Percentiles rank a stretch among this genome's conserved stretches.
These are phyloP conservation scores for Liolophura sinensis DNA, from an alignment of 1,140 invertebrate genomes.

Conservation along the genomic window DNA sequence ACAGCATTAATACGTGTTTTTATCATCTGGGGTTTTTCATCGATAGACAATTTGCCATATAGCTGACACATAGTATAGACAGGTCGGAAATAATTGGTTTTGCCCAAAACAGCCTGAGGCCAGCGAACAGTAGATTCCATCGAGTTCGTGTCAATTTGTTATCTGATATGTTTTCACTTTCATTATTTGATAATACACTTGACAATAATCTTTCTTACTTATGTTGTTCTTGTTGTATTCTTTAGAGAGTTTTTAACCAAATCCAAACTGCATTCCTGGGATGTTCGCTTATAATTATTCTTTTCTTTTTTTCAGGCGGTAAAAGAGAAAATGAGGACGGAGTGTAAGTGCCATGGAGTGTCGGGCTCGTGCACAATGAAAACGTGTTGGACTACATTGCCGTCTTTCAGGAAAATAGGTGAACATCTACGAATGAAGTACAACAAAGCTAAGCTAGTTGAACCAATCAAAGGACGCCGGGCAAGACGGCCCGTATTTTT, in stretches of 20 bases:
- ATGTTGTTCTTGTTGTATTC: background rate
- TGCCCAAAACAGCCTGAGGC: too few relatives aligned
- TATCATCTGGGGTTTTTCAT: too few relatives aligned
- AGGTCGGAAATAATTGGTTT: too few relatives aligned
- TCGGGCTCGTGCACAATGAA: slow-evolving; percentile 93
- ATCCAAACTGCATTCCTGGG: background rate
- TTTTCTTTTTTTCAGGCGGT: slow-evolving; percentile 49
- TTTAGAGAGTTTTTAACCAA: background rate
- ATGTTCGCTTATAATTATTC: slow-evolving; percentile 2
- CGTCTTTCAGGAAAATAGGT: slow-evolving; percentile 82
- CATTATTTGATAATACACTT: too few relatives aligned
- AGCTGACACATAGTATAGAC: too few relatives aligned
- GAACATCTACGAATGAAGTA: slow-evolving; percentile 81
- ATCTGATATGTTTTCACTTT: too few relatives aligned
- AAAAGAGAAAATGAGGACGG: slow-evolving; percentile 51
- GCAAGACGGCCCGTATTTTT: slow-evolving; percentile 46
- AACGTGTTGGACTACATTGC: slow-evolving; percentile 92
- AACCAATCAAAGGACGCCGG: slow-evolving; percentile 48
- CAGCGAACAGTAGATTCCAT: too few relatives aligned
- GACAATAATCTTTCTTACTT: background rate
- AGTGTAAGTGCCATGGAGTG: slow-evolving; percentile 94
- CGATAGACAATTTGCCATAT: too few relatives aligned
- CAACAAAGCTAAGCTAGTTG: slow-evolving; percentile 75
- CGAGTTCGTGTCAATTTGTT: too few relatives aligned
- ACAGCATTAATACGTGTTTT: too few relatives aligned